Conservation (phyloP, 2,113 vertebrate species). For the Oryzias celebensis region DNA sequence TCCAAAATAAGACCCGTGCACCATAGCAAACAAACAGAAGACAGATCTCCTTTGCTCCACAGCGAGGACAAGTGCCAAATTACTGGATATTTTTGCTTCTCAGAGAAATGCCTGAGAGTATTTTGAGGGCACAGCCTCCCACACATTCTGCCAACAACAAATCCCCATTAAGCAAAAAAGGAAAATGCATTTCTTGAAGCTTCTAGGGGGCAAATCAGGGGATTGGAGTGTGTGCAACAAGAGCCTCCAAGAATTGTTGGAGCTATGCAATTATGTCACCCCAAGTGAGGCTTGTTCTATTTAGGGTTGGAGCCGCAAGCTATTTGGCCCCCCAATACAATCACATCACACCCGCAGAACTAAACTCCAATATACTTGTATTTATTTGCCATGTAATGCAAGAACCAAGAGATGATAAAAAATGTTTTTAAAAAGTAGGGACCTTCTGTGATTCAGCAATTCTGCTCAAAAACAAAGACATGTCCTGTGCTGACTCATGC, state of each 20-base stretch:
- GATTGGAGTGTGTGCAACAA: constrained; percentile 39
- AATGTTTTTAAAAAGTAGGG: constrained; percentile 22
- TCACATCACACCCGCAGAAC: constrained; percentile 35
- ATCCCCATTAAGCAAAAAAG: constrained; percentile 21
- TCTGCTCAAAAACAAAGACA: constrained; percentile 10
- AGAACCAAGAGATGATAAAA: constrained; percentile 24
- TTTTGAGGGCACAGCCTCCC: constrained; percentile 31
- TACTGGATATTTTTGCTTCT: constrained; percentile 29
- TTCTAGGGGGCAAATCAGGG: constrained; percentile 41
- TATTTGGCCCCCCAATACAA: constrained; percentile 55
- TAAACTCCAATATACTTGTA: constrained; percentile 44
- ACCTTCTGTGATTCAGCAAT: constrained; percentile 14
- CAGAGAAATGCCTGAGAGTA: constrained; percentile 29
- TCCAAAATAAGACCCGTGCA: neutral
- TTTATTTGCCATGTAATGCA: constrained; percentile 45
- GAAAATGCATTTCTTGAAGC: constrained; percentile 39
- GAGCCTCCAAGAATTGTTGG: constrained; percentile 63
- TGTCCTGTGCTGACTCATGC: constrained; percentile 38
- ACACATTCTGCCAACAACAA: constrained; percentile 17
- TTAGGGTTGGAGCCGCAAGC: constrained; percentile 54
- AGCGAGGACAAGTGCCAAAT: constrained; percentile 26
- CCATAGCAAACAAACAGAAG: constrained; percentile 14
- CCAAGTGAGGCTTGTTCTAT: constrained; percentile 67
- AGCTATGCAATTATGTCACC: constrained; percentile 70
- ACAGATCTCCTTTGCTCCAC: constrained; percentile 29